Percentiles rank a stretch among this genome's conserved stretches.
Evolutionary conservation across 2,797 vertebrate species (phyloP).

Genomic region (Rhabdophis nuchalis): DNA sequence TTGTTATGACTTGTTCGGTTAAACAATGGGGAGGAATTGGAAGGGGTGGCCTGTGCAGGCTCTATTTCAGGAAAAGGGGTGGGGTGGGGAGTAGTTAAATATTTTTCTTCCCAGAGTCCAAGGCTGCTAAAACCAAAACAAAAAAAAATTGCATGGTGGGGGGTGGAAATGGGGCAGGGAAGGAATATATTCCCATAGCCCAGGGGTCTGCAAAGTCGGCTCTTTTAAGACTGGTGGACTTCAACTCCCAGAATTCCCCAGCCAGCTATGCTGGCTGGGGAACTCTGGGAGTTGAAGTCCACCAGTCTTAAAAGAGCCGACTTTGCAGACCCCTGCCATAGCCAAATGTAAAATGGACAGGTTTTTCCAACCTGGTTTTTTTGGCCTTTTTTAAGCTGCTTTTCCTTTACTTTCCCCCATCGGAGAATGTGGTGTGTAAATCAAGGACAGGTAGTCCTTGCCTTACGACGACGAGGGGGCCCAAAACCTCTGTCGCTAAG

Average conservation of each 20-base stretch:
- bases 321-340: too few relatives aligned
- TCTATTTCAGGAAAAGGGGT: background rate
- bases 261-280: too few relatives aligned
- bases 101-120: background rate
- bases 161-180: background rate
- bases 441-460: background rate
- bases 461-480: background rate
- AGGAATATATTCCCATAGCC: too few relatives aligned
- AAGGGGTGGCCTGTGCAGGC: background rate
- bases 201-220: too few relatives aligned
- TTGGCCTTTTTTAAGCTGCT: background rate
- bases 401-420: background rate
- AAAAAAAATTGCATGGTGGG: background rate
- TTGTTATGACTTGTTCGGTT: background rate
- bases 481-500: background rate
- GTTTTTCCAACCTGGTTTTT: background rate
- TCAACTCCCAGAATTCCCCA: too few relatives aligned
- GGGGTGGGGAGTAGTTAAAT: background rate
- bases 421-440: accelerated
- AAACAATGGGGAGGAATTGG: background rate
- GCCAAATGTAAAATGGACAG: background rate
- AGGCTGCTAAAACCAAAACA: background rate
- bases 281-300: too few relatives aligned
- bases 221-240: too few relatives aligned
- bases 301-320: too few relatives aligned